phyloP scores from a whole-genome alignment of 2,113 vertebrate species.

The Nyctereutes procyonoides region DNA sequence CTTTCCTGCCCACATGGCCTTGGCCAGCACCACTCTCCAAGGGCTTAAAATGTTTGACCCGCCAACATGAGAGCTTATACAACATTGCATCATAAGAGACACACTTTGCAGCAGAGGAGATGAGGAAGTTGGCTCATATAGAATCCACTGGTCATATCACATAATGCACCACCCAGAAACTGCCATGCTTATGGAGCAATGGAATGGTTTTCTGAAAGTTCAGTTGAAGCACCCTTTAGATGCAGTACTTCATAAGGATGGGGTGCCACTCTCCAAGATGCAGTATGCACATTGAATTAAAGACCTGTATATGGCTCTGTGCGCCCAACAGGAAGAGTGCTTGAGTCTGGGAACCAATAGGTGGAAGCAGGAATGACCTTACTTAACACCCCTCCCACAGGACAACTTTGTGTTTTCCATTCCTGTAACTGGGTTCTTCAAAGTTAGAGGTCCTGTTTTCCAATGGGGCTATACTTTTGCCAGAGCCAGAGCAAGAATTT shows the following conservation, averaged over 20 bases:
- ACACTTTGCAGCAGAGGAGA: not conserved
- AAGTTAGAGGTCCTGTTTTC: not conserved
- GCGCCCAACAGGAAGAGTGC: not conserved
- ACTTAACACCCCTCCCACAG: not conserved
- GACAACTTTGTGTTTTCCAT: not conserved
- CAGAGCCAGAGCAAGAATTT: not conserved
- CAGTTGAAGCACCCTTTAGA: not conserved
- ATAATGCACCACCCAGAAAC: not conserved
- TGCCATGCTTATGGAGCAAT: not conserved
- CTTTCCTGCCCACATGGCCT: not conserved
- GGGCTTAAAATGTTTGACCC: not conserved
- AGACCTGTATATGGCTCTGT: not conserved
- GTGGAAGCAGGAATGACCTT: not conserved
- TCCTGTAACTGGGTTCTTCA: not conserved
- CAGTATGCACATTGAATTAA: not conserved
- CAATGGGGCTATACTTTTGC: not conserved
- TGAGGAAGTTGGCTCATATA: not conserved
- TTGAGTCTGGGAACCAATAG: not conserved
- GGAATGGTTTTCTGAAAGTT: not conserved
- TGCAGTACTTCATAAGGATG: no score
- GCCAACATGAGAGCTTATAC: not conserved
- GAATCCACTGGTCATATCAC: not conserved
- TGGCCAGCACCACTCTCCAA: not conserved
- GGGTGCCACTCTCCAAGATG: not conserved
- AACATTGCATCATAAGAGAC: not conserved